Evolutionary conservation across 1,140 invertebrate genomes (phyloP).

Genomic region (Drosophila oshimai): DNA sequence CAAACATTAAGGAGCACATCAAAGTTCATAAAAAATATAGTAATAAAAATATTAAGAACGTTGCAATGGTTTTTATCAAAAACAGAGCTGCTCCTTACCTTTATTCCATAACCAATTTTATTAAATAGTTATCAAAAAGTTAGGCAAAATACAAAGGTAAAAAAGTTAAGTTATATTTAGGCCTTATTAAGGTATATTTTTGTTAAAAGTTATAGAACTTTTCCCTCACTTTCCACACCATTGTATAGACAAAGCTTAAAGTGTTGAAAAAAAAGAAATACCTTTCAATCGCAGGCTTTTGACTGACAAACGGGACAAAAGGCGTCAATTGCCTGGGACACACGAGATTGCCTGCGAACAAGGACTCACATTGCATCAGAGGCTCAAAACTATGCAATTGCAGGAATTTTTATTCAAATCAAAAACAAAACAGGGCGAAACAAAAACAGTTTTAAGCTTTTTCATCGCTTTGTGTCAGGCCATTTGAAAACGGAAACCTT

Average conservation of each 20-base stretch:
- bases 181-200: too few relatives aligned
- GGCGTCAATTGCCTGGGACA: constrained; percentile 14
- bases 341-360: constrained; percentile 19
- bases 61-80: too few relatives aligned
- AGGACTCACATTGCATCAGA: constrained; percentile 31
- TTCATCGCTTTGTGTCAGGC: constrained; percentile 37
- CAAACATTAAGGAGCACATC: too few relatives aligned
- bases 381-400: constrained; percentile 45
- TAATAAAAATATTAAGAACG: too few relatives aligned
- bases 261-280: neutral
- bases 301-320: neutral
- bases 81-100: too few relatives aligned
- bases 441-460: constrained; percentile 57
- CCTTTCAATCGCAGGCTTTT: neutral
- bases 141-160: too few relatives aligned
- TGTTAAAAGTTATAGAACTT: too few relatives aligned
- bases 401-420: constrained; percentile 61
- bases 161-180: too few relatives aligned
- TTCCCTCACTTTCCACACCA: too few relatives aligned
- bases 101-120: too few relatives aligned
- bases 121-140: too few relatives aligned
- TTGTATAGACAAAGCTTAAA: neutral
- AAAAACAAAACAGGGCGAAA: constrained; percentile 25
- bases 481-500: constrained; percentile 69
- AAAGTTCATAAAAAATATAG: too few relatives aligned